Evolutionary conservation across 2,113 vertebrate species (phyloP).

Genomic region (Cavia aperea): DNA sequence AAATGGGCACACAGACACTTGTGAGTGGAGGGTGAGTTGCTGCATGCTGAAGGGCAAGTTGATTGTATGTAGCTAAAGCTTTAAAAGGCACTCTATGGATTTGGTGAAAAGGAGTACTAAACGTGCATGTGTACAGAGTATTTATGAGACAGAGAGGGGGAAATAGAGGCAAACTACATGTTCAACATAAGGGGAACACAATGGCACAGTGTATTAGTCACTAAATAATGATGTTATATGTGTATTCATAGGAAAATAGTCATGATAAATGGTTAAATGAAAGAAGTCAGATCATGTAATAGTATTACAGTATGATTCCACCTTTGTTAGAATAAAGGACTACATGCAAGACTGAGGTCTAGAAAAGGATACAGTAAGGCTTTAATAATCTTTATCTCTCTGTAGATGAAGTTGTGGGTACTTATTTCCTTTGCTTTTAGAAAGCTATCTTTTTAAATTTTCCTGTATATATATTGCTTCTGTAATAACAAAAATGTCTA

Average conservation of each 20-base stretch:
- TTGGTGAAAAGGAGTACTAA: background rate
- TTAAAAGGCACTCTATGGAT: background rate
- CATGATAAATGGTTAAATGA: background rate
- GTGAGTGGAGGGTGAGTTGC: background rate
- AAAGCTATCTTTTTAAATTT: constrained; percentile 12
- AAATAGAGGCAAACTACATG: background rate
- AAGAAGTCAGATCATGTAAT: background rate
- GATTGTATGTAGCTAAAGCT: background rate
- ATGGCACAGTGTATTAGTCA: background rate
- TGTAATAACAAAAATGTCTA: background rate
- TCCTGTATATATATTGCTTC: background rate
- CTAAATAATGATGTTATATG: background rate
- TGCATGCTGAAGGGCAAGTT: background rate
- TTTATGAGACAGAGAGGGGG: background rate
- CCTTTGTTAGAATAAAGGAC: constrained; percentile 13
- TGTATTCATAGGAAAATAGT: background rate
- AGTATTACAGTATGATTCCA: background rate
- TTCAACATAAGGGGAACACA: background rate
- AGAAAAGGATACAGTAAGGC: background rate
- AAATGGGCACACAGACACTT: background rate
- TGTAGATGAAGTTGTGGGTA: background rate
- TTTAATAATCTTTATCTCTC: background rate
- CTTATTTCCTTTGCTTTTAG: constrained; percentile 5
- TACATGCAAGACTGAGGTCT: background rate
- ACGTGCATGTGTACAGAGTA: background rate